Base-by-base conservation (phyloP, 37 sponge, comb jelly and placozoan genomes). In the Bolinopsis microptera region DNA sequence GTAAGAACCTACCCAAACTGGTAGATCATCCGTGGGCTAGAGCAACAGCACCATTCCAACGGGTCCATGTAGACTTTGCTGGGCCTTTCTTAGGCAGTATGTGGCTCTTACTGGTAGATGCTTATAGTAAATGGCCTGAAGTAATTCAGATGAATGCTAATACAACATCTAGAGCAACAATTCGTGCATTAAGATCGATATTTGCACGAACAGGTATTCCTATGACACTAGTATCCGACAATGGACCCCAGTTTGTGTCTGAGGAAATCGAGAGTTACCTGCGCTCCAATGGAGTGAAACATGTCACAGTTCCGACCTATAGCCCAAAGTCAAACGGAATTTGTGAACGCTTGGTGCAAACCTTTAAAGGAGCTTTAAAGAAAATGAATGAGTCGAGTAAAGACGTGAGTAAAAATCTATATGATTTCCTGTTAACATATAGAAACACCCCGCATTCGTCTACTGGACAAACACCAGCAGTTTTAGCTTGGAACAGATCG, bases 81-180 rank as follows among this genome's bases (percentile, higher is more conserved):
- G 74, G 74, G 3, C 74, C 74, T 24, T 70, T 70, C 26, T 22
- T 70, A n/a, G 40, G 80, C 37, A 80, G 48, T 21, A 93, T 74
- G 77, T 93, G 75, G 23, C 32, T 95, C 0, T 38, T 95, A 0
- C 28, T 76, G 0, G 76, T 93, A 0, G 92, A 95, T 95, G 76
- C 95, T 16, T 48, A 92, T 31, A 92, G 94, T 1, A 95, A 95
- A 33, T 95, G 95, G 95, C 93, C 94, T 0, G 95, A 95, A 77
- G 88, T 95, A 3, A 32, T 69, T 16, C 23, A 39, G 22, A 95
- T 94, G 94, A 32, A 69, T 27, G 69, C 41, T 8, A 70, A 70
- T 0, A 93, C 94, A 28, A 94, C 93, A 36, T 36, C 94, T 30
- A 69, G 34, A 0, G 31, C 28, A 30, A 94, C 93, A 39, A 94